phyloP scores from a whole-genome alignment of 37 sponge, comb jelly and placozoan genomes.

The Ianthella basta region DNA sequence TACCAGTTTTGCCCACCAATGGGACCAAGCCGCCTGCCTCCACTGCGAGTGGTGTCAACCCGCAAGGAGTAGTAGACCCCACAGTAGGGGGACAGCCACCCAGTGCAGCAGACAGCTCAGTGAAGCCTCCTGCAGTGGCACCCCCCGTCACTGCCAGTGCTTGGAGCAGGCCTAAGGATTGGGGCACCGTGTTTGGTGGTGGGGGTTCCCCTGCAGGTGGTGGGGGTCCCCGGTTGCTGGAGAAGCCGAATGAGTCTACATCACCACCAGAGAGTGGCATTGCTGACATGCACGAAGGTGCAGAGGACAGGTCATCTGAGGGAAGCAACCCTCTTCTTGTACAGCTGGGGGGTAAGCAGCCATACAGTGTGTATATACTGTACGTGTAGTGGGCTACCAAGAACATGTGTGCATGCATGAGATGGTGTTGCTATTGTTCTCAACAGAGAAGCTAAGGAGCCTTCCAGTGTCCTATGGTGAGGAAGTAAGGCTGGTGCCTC shows the following conservation, averaged over 20 bases:
- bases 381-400: not conserved
- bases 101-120: not conserved
- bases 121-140: not conserved
- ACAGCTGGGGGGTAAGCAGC: conserved; percentile 14
- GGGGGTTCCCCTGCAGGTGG: not conserved
- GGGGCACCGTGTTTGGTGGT: not conserved
- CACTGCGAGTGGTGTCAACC: not conserved
- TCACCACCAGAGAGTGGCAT: not conserved
- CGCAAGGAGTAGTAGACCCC: not conserved
- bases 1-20: not conserved
- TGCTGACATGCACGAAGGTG: not conserved
- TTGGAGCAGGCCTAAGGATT: conserved; percentile 11
- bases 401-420: not conserved
- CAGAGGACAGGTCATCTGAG: not conserved
- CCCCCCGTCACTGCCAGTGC: not conserved
- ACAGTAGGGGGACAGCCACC: not conserved
- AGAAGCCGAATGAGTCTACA: not conserved
- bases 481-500: conserved; percentile 48
- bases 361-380: not conserved
- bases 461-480: conserved; percentile 36
- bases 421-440: not conserved
- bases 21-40: not conserved
- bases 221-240: not conserved
- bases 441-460: conserved; percentile 55
- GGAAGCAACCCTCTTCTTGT: not conserved